These are phyloP conservation scores for Shargacucullia verbasci DNA, from an alignment of 2,888 invertebrate species.

Conservation along the genomic window DNA sequence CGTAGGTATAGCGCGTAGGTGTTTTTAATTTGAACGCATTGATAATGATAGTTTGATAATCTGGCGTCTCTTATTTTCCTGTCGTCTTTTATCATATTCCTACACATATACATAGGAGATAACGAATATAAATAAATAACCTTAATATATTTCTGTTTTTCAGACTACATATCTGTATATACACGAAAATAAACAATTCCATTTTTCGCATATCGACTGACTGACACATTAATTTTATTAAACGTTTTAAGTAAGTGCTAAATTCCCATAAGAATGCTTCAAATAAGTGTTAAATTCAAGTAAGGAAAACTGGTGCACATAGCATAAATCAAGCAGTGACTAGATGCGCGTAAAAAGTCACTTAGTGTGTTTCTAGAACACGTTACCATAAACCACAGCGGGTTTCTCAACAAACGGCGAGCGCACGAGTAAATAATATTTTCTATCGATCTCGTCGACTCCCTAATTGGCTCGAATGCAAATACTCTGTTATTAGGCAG, in stretches of 20 bases:
- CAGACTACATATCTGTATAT: too few relatives aligned
- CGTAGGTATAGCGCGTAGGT: slow-evolving; percentile 8
- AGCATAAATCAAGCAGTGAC: slow-evolving; percentile 12
- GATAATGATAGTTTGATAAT: slow-evolving; percentile 5
- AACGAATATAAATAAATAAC: slow-evolving; percentile 1
- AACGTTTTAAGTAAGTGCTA: slow-evolving; percentile 1
- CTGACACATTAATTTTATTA: slow-evolving; percentile 2
- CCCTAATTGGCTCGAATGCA: slow-evolving; percentile 85
- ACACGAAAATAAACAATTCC: neutral
- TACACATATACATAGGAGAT: neutral
- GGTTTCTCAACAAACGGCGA: slow-evolving; percentile 44
- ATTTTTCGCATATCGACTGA: slow-evolving; percentile 15
- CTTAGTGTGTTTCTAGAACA: slow-evolving; percentile 41
- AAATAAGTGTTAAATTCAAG: slow-evolving; percentile 23
- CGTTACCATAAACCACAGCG: slow-evolving; percentile 33
- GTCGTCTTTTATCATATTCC: slow-evolving; percentile 3
- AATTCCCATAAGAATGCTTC: slow-evolving; percentile 33
- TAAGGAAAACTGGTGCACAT: slow-evolving; percentile 25
- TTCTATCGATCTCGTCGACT: slow-evolving; percentile 72
- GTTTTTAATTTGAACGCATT: neutral
- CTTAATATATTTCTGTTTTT: neutral
- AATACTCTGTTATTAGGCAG: slow-evolving; percentile 87
- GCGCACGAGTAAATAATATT: slow-evolving; percentile 65
- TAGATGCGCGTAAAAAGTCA: slow-evolving; percentile 37
- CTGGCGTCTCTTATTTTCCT: slow-evolving; percentile 1